phyloP scores from a whole-genome alignment of 2,797 vertebrate genomes.

The Choloepus didactylus region DNA sequence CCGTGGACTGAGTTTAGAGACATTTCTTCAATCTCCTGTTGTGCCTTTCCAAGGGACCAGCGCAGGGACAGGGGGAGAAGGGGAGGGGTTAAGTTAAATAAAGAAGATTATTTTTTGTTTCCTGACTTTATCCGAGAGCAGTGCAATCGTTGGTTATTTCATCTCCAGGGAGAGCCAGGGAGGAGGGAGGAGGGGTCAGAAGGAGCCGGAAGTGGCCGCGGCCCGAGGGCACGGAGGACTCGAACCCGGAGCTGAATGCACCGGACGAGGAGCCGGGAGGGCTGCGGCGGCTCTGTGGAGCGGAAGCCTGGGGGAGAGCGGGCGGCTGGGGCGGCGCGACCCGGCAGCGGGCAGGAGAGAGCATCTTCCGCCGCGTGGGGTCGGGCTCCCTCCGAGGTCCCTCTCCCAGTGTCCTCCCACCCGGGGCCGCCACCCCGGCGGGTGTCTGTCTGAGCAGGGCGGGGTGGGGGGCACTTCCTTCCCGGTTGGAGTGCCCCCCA shows the following conservation, averaged over 20 bases:
- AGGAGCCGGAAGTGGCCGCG: background rate
- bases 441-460: constrained; percentile 71
- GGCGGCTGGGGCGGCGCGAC: background rate
- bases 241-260: constrained; percentile 70
- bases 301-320: background rate
- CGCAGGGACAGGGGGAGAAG: constrained; percentile 85
- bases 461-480: constrained; percentile 71
- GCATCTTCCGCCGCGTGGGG: fast-evolving
- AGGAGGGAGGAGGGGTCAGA: constrained; percentile 40
- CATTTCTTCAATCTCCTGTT: constrained; percentile 87
- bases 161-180: constrained; percentile 86
- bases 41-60: constrained; percentile 87
- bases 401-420: constrained; percentile 35
- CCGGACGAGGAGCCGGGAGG: constrained; percentile 40
- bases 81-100: constrained; percentile 90
- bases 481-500: background rate
- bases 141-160: constrained; percentile 89
- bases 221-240: background rate
- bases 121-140: constrained; percentile 88
- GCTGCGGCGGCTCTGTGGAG: background rate
- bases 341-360: background rate
- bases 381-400: constrained; percentile 34
- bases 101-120: constrained; percentile 89
- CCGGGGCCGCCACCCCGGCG: constrained; percentile 6
- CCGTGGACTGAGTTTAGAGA: constrained; percentile 84